Conservation (phyloP, 1,140 invertebrate genomes). For the Wiebesia pumilae region DNA sequence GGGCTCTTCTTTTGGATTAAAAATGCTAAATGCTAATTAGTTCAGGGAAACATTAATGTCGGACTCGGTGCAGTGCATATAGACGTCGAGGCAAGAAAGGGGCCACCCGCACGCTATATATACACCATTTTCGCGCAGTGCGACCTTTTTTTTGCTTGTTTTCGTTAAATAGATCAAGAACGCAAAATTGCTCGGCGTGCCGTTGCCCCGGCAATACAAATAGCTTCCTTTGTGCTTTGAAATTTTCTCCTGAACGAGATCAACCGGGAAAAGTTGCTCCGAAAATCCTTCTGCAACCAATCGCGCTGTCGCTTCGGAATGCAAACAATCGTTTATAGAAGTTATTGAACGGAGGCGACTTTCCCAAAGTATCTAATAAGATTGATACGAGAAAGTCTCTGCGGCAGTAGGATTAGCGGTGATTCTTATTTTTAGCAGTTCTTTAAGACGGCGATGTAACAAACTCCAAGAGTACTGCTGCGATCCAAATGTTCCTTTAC, state of each 20-base stretch:
- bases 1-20: constrained; percentile 65
- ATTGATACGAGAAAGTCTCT: no score
- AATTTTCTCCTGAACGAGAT: constrained; percentile 38
- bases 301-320: not conserved
- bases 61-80: constrained; percentile 32
- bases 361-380: not conserved
- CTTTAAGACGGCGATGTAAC: no score
- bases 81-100: not conserved
- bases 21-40: constrained; percentile 74
- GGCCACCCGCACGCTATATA: not conserved
- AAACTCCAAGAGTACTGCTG: no score
- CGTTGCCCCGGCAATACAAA: not conserved
- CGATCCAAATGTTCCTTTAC: no score
- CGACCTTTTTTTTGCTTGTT: constrained; percentile 16
- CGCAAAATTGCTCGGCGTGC: constrained; percentile 61
- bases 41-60: constrained; percentile 62
- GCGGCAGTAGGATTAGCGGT: no score
- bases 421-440: no score
- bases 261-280: not conserved
- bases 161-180: constrained; percentile 67
- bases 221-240: not conserved
- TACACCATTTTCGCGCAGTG: constrained; percentile 49
- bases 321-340: not conserved
- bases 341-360: not conserved
- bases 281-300: not conserved